Conservation (phyloP, 2,888 invertebrate species). For the Trichogramma dendrolimi region DNA sequence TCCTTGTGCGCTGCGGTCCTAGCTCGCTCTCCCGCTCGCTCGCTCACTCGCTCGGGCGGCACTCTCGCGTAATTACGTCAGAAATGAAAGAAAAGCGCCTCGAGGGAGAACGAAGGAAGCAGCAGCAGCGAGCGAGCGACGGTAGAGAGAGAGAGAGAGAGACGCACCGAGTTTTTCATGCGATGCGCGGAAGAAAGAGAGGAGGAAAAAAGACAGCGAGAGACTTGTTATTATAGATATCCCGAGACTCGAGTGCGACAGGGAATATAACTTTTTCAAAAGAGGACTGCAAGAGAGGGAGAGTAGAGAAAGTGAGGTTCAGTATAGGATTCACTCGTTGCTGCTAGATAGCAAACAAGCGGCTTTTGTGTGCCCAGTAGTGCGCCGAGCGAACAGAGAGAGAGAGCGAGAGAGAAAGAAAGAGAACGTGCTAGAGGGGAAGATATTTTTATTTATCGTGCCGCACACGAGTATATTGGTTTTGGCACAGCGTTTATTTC, state of each 20-base stretch:
- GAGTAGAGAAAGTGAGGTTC: constrained; percentile 3
- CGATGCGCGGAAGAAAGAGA: too few relatives aligned
- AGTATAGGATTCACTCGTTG: background rate
- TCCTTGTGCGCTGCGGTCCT: background rate
- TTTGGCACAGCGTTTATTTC: too few relatives aligned
- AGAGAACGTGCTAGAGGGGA: background rate
- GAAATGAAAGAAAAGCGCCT: constrained; percentile 44
- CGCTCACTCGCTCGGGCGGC: constrained; percentile 22
- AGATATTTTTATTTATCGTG: too few relatives aligned
- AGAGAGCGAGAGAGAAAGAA: background rate
- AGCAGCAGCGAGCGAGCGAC: constrained; percentile 20
- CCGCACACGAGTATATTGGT: too few relatives aligned
- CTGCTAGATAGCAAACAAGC: too few relatives aligned
- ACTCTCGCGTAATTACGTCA: constrained; percentile 41
- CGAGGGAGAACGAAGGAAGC: constrained; percentile 22
- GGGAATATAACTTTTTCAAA: constrained; percentile 25
- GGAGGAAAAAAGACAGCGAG: constrained; percentile 11
- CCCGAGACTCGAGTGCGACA: constrained; percentile 8
- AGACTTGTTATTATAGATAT: constrained; percentile 3
- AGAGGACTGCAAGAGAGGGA: constrained; percentile 4
- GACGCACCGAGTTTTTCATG: constrained; percentile 17
- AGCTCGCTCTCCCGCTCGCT: background rate
- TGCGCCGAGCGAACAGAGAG: background rate
- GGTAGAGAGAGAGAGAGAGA: constrained; percentile 10
- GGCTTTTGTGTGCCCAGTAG: too few relatives aligned